Percentiles rank a stretch among this genome's conserved stretches.
phyloP scores from a whole-genome alignment of 2,113 vertebrate genomes.

The Callopanchax toddi region DNA sequence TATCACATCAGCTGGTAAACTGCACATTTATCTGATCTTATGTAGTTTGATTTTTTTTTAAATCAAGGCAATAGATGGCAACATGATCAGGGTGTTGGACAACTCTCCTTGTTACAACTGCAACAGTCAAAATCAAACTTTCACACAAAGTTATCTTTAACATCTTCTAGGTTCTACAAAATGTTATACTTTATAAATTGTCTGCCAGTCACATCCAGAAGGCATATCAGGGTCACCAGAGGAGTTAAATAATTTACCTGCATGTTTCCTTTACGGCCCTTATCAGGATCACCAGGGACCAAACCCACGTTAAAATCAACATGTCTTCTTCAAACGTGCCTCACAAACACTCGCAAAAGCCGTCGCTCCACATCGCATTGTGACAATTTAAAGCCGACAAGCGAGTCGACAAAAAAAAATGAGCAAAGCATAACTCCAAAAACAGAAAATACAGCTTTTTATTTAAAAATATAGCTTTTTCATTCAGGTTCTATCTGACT shows the following conservation, averaged over 20 bases:
- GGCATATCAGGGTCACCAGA: neutral
- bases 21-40: too few relatives aligned
- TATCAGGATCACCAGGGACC: neutral
- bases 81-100: conserved; percentile 68
- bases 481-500: neutral
- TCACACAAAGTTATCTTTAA: too few relatives aligned
- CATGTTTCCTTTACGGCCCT: neutral
- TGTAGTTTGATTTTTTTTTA: too few relatives aligned
- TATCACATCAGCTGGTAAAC: too few relatives aligned
- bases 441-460: neutral
- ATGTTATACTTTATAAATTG: neutral
- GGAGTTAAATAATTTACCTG: neutral
- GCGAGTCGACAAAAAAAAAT: neutral
- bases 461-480: neutral
- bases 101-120: neutral
- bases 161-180: too few relatives aligned
- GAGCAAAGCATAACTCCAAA: neutral
- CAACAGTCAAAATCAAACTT: neutral
- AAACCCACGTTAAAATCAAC: neutral
- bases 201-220: neutral
- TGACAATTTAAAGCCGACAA: neutral
- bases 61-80: conserved; percentile 31
- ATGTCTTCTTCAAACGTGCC: neutral
- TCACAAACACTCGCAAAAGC: neutral
- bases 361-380: neutral